Percentiles rank a stretch among this genome's conserved stretches.
phyloP scores from a whole-genome alignment of 1,140 invertebrate genomes.

The Drosophila ogumai region DNA sequence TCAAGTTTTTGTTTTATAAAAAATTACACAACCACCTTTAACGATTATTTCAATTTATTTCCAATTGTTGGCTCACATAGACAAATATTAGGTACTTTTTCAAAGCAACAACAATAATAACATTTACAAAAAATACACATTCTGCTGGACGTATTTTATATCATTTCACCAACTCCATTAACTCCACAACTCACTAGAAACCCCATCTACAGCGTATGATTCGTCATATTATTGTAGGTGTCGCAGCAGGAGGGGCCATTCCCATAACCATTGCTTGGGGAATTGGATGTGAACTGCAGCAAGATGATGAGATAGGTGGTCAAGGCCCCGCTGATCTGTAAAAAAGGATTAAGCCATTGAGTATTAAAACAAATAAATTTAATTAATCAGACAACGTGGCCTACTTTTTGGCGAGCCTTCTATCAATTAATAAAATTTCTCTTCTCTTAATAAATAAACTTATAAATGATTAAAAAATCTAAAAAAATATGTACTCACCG shows the following conservation, averaged over 20 bases:
- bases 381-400: background rate
- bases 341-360: background rate
- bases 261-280: conserved; percentile 33
- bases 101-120: conserved; percentile 57
- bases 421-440: background rate
- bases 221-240: conserved; percentile 56
- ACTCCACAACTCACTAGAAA: background rate
- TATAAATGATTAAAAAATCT: background rate
- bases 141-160: conserved; percentile 58
- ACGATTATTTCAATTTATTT: conserved; percentile 60
- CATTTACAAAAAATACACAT: conserved; percentile 52
- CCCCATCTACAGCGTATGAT: conserved; percentile 57
- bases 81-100: conserved; percentile 43
- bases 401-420: background rate
- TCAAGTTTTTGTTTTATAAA: too few species aligned
- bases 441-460: too few species aligned
- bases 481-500: conserved; percentile 45
- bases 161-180: conserved; percentile 51
- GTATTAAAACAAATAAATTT: background rate
- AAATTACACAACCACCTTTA: background rate
- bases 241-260: conserved; percentile 55
- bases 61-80: conserved; percentile 48
- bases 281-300: conserved; percentile 80
- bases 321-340: conserved; percentile 79
- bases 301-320: conserved; percentile 83